Evolutionary conservation across 2,113 vertebrate genomes (phyloP), one percentile per base, ranked within the genome.

Genomic region (Circaetus cinerascens): DNA sequence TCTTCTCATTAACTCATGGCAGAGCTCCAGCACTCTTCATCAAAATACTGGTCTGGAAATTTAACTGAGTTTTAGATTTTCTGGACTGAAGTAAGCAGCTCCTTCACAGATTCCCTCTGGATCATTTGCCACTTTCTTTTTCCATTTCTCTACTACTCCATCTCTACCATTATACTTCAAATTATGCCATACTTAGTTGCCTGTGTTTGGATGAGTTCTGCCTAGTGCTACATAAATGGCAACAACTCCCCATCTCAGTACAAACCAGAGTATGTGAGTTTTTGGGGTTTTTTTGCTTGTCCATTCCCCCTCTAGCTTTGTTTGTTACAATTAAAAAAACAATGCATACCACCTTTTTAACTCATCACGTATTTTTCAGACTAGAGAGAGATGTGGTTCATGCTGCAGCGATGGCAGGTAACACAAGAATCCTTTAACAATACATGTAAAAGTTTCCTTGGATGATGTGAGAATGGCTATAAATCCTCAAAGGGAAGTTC

Each of bases 1-100:
- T 79, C 81, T 57, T 41, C 84, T 83, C 48, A 73, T 92, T 92
- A 95, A 95, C 94, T 78, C 60, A 77, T 90, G 45, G 71, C 57
- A 94, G 48, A 43, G 41, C 66, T 93, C 56, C 62, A 86, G 46
- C 51, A 72, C 32, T 73, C 56, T 71, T 83, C 55, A 36, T 74
- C 48, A 67, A 40, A 89, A 79, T 57, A 88, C 36, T 75, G 66
- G 50, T 88, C 66, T 18, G 10, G 82, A 96, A 96, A 93, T 92
- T 91, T 91, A 68, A 50, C 60, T 43, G 82, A 57, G 26, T 64
- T 77, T 77, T 50, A 3, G 23, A 38, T 89, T 94, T 94, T 94
- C 53, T 92, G 22, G 16, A 43, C 56, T 66, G 64, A 64, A 88
- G 36, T 57, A 88, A 78, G 15, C 5, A 86, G 21, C 60, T 32